Conservation (phyloP, 2,888 invertebrate genomes). For the Ectobius pallidus region DNA sequence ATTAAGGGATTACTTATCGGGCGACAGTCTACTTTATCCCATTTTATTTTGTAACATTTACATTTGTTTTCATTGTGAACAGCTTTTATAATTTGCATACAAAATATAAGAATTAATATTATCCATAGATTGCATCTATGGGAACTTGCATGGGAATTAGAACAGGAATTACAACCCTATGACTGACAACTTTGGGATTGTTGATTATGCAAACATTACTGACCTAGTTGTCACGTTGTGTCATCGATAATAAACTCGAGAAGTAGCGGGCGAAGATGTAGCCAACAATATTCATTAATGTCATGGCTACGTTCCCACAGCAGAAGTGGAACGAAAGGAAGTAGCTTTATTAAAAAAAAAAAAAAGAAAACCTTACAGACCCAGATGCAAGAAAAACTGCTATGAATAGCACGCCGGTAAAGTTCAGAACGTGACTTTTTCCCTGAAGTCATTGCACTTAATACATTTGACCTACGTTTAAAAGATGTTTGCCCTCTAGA, state of each 20-base stretch:
- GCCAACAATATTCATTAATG: background rate
- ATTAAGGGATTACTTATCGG: no score
- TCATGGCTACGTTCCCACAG: background rate
- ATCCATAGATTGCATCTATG: no score
- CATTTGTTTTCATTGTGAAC: no score
- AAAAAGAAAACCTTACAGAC: background rate
- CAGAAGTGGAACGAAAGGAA: background rate
- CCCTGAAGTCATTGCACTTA: background rate
- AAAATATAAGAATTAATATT: no score
- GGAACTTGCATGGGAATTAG: no score
- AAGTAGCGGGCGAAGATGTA: background rate
- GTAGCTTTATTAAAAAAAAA: background rate
- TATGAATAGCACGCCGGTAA: background rate
- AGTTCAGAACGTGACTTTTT: background rate
- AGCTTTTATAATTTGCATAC: no score
- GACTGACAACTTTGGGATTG: no score
- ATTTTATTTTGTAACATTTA: no score
- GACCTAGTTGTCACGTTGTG: background rate
- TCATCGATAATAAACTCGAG: background rate
- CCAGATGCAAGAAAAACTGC: background rate
- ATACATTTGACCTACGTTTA: background rate
- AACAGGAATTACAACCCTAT: no score
- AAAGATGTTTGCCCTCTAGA: conserved; percentile 2
- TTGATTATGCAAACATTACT: background rate
- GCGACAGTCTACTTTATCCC: no score